Conservation (phyloP, 2,113 vertebrate species). For the Scophthalmus maximus region DNA sequence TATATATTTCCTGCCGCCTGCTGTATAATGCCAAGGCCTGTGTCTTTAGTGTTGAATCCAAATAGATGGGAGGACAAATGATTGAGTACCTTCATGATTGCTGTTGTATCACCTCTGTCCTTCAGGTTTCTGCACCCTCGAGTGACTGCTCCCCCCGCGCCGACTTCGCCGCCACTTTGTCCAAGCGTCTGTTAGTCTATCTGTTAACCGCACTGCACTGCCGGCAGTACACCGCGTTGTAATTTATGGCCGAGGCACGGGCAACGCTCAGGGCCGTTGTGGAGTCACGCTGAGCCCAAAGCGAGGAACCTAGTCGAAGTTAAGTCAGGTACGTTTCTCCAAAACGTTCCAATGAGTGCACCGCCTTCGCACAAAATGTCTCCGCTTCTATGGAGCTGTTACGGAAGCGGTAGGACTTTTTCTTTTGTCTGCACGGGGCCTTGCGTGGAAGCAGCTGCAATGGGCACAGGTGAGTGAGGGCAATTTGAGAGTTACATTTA, state of each 20-base stretch:
- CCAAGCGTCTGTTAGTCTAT: neutral
- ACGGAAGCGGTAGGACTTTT: neutral
- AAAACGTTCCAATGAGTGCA: neutral
- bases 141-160: neutral
- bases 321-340: conserved; percentile 12
- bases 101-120: conserved; percentile 33
- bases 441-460: conserved; percentile 30
- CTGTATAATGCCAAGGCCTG: conserved; percentile 33
- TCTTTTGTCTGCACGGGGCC: neutral
- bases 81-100: conserved; percentile 18
- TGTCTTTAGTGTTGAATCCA: conserved; percentile 31
- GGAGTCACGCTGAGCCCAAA: neutral
- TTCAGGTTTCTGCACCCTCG: conserved; percentile 12
- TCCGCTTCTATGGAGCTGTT: neutral
- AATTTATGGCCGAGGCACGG: conserved; percentile 10
- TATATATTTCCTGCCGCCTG: too few relatives aligned
- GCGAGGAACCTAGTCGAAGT: neutral
- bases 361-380: neutral
- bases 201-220: conserved; percentile 4
- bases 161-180: conserved; percentile 6
- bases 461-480: conserved; percentile 15
- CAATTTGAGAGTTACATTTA: conserved; percentile 10
- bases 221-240: neutral
- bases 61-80: conserved; percentile 23
- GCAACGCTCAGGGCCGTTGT: neutral